These are phyloP conservation scores for Hylomyscus alleni DNA, from an alignment of 2,797 vertebrate species.

Conservation along the genomic window DNA sequence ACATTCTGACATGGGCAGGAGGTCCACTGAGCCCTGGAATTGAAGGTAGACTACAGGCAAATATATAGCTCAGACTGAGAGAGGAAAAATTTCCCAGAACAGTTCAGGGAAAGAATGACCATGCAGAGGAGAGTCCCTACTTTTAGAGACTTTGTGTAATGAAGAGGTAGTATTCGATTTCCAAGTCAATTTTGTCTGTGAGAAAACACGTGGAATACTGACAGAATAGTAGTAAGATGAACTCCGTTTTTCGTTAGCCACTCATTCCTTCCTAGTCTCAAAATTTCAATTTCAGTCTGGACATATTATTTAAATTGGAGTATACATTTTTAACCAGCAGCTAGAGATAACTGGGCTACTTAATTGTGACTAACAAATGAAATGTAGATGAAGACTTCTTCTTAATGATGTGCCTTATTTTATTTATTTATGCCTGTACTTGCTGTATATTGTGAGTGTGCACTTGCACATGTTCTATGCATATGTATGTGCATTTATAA, in stretches of 20 bases:
- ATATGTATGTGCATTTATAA: background rate
- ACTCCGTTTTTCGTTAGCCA: background rate
- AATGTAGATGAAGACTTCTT: background rate
- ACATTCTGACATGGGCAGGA: background rate
- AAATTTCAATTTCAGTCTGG: background rate
- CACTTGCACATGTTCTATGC: background rate
- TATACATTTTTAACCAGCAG: background rate
- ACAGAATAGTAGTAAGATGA: background rate
- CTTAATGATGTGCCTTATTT: background rate
- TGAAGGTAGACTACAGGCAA: background rate
- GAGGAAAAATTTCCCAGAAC: background rate
- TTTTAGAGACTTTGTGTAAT: slow-evolving; percentile 27
- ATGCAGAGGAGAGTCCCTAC: background rate
- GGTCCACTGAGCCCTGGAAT: background rate
- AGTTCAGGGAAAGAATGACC: background rate
- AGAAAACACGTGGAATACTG: background rate
- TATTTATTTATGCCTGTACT: background rate
- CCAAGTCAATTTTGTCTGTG: background rate
- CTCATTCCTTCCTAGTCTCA: background rate
- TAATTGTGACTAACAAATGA: background rate
- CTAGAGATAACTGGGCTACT: background rate
- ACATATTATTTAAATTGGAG: background rate
- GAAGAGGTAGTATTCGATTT: background rate
- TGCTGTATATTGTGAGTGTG: background rate
- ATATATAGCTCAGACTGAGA: background rate